phyloP scores from a whole-genome alignment of 2,797 vertebrate genomes.

The Remorina albescens region DNA sequence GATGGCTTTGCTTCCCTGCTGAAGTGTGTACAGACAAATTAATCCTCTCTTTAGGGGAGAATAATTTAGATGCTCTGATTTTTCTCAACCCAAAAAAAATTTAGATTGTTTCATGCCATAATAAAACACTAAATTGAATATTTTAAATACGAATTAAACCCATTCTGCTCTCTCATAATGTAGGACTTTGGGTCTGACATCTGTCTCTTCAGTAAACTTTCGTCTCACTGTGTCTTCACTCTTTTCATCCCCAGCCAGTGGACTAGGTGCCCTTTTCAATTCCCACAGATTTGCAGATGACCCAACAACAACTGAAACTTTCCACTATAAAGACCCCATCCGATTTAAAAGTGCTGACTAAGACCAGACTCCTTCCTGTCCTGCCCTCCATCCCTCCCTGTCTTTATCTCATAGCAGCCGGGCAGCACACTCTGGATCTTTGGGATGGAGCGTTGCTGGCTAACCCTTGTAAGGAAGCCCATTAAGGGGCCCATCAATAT shows the following conservation, averaged over 20 bases:
- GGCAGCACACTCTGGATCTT: constrained; percentile 60
- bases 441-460: constrained; percentile 57
- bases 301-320: constrained; percentile 62
- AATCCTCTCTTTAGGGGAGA: constrained; percentile 6
- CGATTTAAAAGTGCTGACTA: constrained; percentile 75
- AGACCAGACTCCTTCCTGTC: constrained; percentile 64
- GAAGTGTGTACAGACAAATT: constrained; percentile 7
- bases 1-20: constrained; percentile 30
- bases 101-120: background rate
- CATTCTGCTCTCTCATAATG: constrained; percentile 24
- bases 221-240: constrained; percentile 25
- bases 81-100: constrained; percentile 10
- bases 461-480: constrained; percentile 80
- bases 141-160: constrained; percentile 7
- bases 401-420: constrained; percentile 47
- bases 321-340: constrained; percentile 52
- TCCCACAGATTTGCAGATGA: constrained; percentile 41
- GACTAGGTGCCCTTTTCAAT: constrained; percentile 46
- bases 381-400: constrained; percentile 41
- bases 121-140: background rate
- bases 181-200: constrained; percentile 34
- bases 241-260: constrained; percentile 37
- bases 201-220: constrained; percentile 55
- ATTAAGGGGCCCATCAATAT: constrained; percentile 87
- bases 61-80: background rate